These are phyloP conservation scores for Troilus luridus DNA, from an alignment of 2,888 invertebrate species.

Conservation along the genomic window DNA sequence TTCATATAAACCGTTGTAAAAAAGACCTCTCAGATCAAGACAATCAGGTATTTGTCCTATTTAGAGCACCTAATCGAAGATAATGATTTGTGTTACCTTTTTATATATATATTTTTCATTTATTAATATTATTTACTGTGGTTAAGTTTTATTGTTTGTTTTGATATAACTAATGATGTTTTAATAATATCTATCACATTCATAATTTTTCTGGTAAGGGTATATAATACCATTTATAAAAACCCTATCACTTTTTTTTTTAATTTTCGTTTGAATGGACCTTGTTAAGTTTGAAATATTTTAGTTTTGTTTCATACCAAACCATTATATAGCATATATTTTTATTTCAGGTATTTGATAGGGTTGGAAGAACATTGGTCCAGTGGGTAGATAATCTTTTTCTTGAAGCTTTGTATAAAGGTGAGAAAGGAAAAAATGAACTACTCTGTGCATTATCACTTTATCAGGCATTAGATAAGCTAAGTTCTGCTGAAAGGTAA, in stretches of 20 bases:
- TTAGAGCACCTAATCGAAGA: not conserved
- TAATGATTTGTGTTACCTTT: not conserved
- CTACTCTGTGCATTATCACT: slow-evolving; percentile 57
- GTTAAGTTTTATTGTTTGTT: not conserved
- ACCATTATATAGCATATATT: slow-evolving; percentile 45
- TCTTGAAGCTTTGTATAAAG: slow-evolving; percentile 69
- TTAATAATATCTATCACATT: no score
- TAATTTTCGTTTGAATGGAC: not conserved
- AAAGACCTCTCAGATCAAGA: slow-evolving; percentile 70
- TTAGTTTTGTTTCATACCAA: not conserved
- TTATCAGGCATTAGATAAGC: slow-evolving; percentile 61
- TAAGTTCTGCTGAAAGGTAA: slow-evolving; percentile 62
- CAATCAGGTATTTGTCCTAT: not conserved
- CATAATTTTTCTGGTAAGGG: no score
- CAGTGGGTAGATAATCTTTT: slow-evolving; percentile 72
- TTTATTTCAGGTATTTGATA: slow-evolving; percentile 68
- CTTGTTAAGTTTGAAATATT: not conserved
- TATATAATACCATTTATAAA: no score
- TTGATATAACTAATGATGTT: not conserved
- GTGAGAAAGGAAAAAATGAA: slow-evolving; percentile 60
- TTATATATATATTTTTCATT: not conserved
- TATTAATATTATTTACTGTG: not conserved
- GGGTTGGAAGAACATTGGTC: slow-evolving; percentile 70
- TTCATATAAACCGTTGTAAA: slow-evolving; percentile 77
- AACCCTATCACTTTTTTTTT: no score